Conservation (phyloP, 2,113 vertebrate species). For the Zosterops lateralis region DNA sequence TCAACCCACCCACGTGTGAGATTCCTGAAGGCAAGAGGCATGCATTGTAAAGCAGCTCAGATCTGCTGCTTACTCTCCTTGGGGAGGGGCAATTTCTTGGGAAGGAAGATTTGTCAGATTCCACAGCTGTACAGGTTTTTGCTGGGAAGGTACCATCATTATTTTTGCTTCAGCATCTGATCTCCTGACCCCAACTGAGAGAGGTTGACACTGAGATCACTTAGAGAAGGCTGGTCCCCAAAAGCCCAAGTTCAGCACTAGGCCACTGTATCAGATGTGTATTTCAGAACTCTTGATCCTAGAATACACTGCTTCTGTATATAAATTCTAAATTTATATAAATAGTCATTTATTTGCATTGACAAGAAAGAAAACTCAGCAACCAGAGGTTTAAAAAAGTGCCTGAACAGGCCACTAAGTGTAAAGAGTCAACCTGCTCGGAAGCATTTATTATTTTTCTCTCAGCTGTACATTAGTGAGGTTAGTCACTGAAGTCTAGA, state of each 20-base stretch:
- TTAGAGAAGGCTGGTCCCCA: neutral
- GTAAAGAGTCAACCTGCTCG: neutral
- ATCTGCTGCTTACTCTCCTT: neutral
- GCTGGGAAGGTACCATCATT: no score
- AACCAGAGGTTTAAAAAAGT: neutral
- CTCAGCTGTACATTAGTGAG: neutral
- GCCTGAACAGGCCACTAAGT: neutral
- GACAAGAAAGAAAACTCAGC: neutral
- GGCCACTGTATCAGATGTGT: neutral
- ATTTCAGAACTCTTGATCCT: neutral
- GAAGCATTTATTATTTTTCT: neutral
- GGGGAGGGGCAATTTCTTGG: neutral
- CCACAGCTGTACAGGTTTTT: neutral
- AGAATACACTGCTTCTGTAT: neutral
- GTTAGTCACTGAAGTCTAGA: neutral
- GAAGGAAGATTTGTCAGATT: neutral
- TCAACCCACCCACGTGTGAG: neutral
- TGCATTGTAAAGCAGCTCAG: neutral
- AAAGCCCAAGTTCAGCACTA: neutral
- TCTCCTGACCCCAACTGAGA: neutral
- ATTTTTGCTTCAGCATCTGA: neutral
- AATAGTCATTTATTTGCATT: neutral
- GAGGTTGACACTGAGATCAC: fast-evolving
- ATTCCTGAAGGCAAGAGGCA: neutral
- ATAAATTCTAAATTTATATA: neutral